Percentiles rank a stretch among this genome's conserved stretches.
Evolutionary conservation across 2,113 vertebrate genomes (phyloP).

Genomic region (Paracanthobrama guichenoti): DNA sequence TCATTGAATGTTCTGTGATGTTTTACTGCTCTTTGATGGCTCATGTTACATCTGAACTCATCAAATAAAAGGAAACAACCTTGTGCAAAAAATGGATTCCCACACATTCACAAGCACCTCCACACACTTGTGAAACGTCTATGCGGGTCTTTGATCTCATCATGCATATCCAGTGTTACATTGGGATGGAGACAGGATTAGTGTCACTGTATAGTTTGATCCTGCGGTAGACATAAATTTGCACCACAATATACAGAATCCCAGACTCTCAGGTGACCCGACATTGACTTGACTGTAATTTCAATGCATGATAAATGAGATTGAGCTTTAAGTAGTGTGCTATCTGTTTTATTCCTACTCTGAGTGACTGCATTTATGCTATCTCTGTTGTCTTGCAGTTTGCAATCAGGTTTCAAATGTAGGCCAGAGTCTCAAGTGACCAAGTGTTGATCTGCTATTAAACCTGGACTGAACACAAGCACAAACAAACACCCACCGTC

Average conservation of each 20-base stretch:
- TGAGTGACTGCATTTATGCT: background rate
- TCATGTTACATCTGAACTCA: background rate
- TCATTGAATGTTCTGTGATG: background rate
- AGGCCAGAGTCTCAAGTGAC: constrained; percentile 25
- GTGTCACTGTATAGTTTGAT: constrained; percentile 42
- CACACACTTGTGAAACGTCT: background rate
- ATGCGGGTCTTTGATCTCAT: constrained; percentile 32
- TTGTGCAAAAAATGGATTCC: background rate
- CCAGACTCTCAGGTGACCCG: constrained; percentile 7
- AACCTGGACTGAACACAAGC: background rate
- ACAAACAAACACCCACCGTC: background rate
- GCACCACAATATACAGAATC: constrained; percentile 7
- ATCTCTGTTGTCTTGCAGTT: constrained; percentile 11
- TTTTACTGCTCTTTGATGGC: background rate
- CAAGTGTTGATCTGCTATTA: constrained; percentile 17
- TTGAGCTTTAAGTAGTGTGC: background rate
- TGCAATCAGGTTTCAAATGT: constrained; percentile 27
- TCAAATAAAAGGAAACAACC: constrained; percentile 22
- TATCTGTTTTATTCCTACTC: constrained; percentile 16
- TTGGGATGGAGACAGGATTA: constrained; percentile 27
- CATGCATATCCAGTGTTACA: constrained; percentile 30
- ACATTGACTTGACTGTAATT: constrained; percentile 31
- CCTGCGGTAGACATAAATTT: constrained; percentile 24
- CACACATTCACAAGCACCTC: background rate
- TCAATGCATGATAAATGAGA: constrained; percentile 34